phyloP scores from a whole-genome alignment of 2,888 invertebrate genomes.

The Drosophila kuntzei region DNA sequence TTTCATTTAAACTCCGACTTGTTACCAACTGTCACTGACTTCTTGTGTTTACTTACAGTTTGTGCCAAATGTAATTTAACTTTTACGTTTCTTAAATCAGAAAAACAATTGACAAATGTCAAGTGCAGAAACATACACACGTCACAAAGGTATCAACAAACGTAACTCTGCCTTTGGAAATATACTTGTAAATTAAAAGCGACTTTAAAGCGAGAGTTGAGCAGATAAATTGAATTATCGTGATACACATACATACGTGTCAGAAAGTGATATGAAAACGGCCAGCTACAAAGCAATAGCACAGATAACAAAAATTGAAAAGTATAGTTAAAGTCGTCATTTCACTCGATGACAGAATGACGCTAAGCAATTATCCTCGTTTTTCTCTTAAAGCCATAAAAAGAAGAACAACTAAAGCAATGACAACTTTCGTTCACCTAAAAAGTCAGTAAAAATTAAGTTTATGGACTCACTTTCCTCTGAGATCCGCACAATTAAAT shows the following conservation, averaged over 20 bases:
- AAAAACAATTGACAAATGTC: slow-evolving; percentile 43
- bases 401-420: too few species aligned
- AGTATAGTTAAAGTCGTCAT: too few species aligned
- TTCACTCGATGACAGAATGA: too few species aligned
- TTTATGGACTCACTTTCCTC: too few species aligned
- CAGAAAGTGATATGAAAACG: neutral
- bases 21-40: slow-evolving; percentile 15
- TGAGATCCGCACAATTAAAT: too few species aligned
- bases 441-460: too few species aligned
- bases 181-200: slow-evolving; percentile 1
- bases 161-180: neutral
- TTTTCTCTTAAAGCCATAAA: too few species aligned
- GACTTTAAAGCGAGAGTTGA: neutral
- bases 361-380: too few species aligned
- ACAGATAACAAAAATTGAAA: too few species aligned
- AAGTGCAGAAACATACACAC: slow-evolving; percentile 28
- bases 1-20: slow-evolving; percentile 7
- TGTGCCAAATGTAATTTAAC: slow-evolving; percentile 44
- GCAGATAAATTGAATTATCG: slow-evolving; percentile 15
- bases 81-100: slow-evolving; percentile 30
- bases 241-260: neutral
- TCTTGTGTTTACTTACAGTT: slow-evolving; percentile 20
- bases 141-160: slow-evolving; percentile 7
- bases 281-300: neutral
- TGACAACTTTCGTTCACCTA: too few species aligned